Evolutionary conservation across 1,140 invertebrate genomes (phyloP), one percentile per base, ranked within the genome.

Genomic region (Saccostrea echinata): DNA sequence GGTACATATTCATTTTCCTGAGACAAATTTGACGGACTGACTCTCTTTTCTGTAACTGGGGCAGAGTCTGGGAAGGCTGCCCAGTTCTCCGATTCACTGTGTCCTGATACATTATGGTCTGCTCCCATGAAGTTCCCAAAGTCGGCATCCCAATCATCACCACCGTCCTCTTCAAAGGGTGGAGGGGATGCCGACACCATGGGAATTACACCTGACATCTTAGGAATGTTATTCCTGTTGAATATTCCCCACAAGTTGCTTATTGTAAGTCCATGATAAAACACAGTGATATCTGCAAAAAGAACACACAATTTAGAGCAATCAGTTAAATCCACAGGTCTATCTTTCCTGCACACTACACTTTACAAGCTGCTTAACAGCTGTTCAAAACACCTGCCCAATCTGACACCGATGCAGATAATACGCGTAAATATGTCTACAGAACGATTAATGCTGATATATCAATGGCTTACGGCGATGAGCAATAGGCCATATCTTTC

Each of bases 151-250:
- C 86, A 86, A 71, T 92, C 90, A 87, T 90, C 86, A 85, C 86
- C 90, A 86, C 88, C 90, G 71, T 84, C 85, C 53, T 92, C 92
- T 82, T 93, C 93, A 51, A 93, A 64, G 33, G 93, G 93, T 1
- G 92, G 93, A 21, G 93, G 93, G 16, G 91, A 92, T 18, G 91
- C 91, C 43, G 93, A 93, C 3, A 93, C 91, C 83, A 93, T 92
- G 35, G 93, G 93, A 84, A 93, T 93, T 13, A 93, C 80, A 80
- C 92, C 91, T 4, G 93, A 93, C 92, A 93, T 93, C 9, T 90
- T 30, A 43, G 4, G 43, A 43, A 43, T 0, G 43, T 6, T 43
- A 3, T 43, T 4, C 18, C 18, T 61, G 55, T 21, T 6, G 55
- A n/a, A 21, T 61, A 61, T 21, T 18, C n/a, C 18, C 21, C 55